phyloP scores from a whole-genome alignment of 2,113 vertebrate genomes.

The Pollachius pollachius region DNA sequence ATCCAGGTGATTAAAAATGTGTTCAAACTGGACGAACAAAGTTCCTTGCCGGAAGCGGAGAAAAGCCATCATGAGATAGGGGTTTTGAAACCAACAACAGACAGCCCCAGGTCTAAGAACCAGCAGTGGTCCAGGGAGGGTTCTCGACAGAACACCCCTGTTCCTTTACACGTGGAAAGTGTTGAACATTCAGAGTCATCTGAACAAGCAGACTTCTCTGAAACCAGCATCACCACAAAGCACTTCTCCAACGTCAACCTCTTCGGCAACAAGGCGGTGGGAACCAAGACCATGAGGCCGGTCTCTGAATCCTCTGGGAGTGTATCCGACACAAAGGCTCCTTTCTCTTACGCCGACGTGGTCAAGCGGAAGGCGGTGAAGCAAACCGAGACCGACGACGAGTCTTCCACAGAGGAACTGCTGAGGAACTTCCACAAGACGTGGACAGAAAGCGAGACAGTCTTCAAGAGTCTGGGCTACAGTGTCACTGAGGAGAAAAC shows the following conservation, averaged over 20 bases:
- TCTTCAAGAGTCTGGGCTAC: conserved; percentile 81
- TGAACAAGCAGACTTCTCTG: conserved; percentile 59
- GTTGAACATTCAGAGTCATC: conserved; percentile 47
- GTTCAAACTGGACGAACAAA: conserved; percentile 77
- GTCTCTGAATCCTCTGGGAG: conserved; percentile 66
- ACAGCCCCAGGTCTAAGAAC: conserved; percentile 62
- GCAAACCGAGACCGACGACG: conserved; percentile 55
- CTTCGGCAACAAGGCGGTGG: conserved; percentile 69
- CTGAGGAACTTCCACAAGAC: conserved; percentile 82
- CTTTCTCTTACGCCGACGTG: conserved; percentile 87
- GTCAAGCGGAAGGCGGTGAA: conserved; percentile 78
- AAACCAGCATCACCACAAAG: conserved; percentile 68
- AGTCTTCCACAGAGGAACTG: conserved; percentile 75
- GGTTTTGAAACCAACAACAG: conserved; percentile 60
- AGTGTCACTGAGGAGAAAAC: conserved; percentile 71
- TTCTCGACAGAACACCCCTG: conserved; percentile 56
- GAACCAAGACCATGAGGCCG: conserved; percentile 59
- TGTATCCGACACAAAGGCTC: conserved; percentile 58
- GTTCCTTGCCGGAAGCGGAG: conserved; percentile 60
- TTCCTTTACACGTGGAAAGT: conserved; percentile 47
- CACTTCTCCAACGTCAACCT: conserved; percentile 71
- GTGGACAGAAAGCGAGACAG: conserved; percentile 81
- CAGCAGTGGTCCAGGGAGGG: conserved; percentile 50
- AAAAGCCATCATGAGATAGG: conserved; percentile 62
- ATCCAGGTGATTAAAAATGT: conserved; percentile 74